phyloP scores from a whole-genome alignment of 2,888 invertebrate species.

The Eugnorisma glareosa region DNA sequence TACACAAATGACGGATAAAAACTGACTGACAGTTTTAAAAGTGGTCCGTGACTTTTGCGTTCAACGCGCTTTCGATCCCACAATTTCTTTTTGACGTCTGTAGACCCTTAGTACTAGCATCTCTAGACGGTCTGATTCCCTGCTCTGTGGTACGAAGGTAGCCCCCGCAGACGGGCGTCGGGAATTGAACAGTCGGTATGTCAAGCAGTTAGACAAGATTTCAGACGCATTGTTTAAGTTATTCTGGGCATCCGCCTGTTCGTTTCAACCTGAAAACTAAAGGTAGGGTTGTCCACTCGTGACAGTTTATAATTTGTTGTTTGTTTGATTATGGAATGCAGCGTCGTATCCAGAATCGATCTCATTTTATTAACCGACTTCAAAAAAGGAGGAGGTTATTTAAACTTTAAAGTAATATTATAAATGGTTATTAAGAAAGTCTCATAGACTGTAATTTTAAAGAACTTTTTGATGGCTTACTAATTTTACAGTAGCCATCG shows the following conservation, averaged over 20 bases:
- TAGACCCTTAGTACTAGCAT: not conserved
- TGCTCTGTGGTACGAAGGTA: slow-evolving; percentile 28
- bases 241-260: slow-evolving; percentile 82
- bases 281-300: slow-evolving; percentile 73
- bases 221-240: slow-evolving; percentile 88
- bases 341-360: not conserved
- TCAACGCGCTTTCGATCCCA: not conserved
- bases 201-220: slow-evolving; percentile 88
- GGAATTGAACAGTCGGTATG: slow-evolving; percentile 85
- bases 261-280: slow-evolving; percentile 77
- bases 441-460: not conserved
- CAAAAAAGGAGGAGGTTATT: no score
- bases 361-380: no score
- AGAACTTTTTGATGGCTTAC: not conserved
- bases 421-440: not conserved
- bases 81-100: not conserved
- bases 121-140: not conserved
- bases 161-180: slow-evolving; percentile 56
- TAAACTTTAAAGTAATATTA: not conserved
- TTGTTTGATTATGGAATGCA: not conserved
- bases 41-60: not conserved
- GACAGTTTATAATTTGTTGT: not conserved
- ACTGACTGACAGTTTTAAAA: not conserved
- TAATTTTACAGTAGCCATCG: not conserved
- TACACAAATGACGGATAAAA: no score